A percentile compares a stretch with the other conserved stretches of the same genome.
Conservation (phyloP, 1,140 invertebrate genomes). For the Trichomalopsis sarcophagae region DNA sequence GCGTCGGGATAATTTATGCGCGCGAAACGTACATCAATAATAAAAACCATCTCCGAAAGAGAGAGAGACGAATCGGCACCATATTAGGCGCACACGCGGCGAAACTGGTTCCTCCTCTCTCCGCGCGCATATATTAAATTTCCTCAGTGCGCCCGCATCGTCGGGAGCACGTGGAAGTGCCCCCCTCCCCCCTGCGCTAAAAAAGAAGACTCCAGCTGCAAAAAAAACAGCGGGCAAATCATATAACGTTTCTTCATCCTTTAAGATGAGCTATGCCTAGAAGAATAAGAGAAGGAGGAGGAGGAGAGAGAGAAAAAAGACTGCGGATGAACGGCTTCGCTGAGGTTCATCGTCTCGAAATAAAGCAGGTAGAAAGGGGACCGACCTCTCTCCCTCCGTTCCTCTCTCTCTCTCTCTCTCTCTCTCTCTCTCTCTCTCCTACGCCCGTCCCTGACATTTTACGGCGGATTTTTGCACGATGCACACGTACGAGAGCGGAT, state of each 20-base stretch:
- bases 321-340: background rate
- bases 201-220: background rate
- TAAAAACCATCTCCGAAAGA: no score
- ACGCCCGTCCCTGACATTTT: slow-evolving; percentile 28
- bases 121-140: no score
- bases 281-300: background rate
- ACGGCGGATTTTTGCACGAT: slow-evolving; percentile 18
- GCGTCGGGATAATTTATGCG: no score
- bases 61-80: no score
- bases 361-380: slow-evolving; percentile 42
- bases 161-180: background rate
- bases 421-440: slow-evolving; percentile 24
- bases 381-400: background rate
- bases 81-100: no score
- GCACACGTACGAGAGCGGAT: background rate
- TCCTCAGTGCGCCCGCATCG: no score
- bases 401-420: slow-evolving; percentile 24
- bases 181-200: background rate
- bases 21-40: no score
- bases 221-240: background rate
- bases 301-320: background rate
- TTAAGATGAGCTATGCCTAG: background rate
- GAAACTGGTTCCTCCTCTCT: no score
- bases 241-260: slow-evolving; percentile 24
- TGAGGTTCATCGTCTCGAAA: slow-evolving; percentile 34